These are phyloP conservation scores for Brenthis ino DNA, from an alignment of 2,888 invertebrate genomes.

Conservation along the genomic window DNA sequence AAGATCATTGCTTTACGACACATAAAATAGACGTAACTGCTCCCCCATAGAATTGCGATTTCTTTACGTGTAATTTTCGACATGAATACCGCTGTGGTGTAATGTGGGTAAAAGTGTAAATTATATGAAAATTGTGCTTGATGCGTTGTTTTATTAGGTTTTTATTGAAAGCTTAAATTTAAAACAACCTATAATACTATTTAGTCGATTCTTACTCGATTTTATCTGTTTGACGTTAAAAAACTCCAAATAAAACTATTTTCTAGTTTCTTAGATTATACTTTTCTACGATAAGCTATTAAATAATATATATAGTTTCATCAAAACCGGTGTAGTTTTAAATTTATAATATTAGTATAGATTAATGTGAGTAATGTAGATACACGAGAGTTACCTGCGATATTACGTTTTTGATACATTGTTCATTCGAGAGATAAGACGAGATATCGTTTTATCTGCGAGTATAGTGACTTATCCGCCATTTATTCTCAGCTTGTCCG, in stretches of 20 bases:
- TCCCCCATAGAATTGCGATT: constrained; percentile 40
- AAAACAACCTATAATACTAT: no score
- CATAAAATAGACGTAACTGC: constrained; percentile 47
- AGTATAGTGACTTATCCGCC: constrained; percentile 38
- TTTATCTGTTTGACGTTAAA: no score
- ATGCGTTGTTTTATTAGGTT: background rate
- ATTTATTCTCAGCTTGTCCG: constrained; percentile 39
- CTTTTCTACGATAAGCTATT: no score
- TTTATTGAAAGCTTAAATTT: background rate
- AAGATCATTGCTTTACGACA: constrained; percentile 47
- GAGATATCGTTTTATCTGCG: constrained; percentile 32
- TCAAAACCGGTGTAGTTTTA: no score
- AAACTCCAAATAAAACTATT: no score
- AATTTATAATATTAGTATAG: no score
- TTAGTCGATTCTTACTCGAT: no score
- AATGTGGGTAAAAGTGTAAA: constrained; percentile 27
- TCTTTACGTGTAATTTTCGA: constrained; percentile 47
- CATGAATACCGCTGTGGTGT: constrained; percentile 39
- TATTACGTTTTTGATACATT: constrained; percentile 19
- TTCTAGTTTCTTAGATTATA: no score
- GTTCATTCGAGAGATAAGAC: constrained; percentile 25
- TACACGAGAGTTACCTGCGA: constrained; percentile 9
- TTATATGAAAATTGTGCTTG: constrained; percentile 39
- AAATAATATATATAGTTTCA: no score
- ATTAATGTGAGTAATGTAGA: background rate